Base-by-base conservation (phyloP, 2,888 invertebrate species). In the Mimumesa dahlbomi region DNA sequence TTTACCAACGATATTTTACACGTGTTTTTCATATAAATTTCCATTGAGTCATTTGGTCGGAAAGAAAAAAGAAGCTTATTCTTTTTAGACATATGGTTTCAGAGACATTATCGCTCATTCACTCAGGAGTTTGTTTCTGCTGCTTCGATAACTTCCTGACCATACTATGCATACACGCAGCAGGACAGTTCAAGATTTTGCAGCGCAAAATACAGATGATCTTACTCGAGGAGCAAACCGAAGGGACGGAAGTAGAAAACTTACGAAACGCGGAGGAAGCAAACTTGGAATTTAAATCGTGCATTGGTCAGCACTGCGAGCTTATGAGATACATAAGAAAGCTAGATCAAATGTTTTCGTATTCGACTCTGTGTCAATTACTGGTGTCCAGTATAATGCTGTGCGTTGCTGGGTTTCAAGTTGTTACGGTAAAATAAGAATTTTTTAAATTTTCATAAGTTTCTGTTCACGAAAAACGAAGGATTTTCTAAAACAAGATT, bases 171-270 rank as follows among this genome's bases (percentile, higher is more conserved):
- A 49, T 80, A 6, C 71, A 80, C 48, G 53, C 50, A 1, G 73
- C 73, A 5, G 82, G 78, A 1, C 82, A 82, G 45, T 83, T 83
- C 59, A 70, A 76, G 54, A 76, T 83, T 19, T 43, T 83, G 25
- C 73, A 76, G 40, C 69, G 70, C 21, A 66, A 50, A 52, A 43
- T 82, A 4, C 9, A 22, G 34, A 53, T 16, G 2, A 38, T 59
- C 5, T 19, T n/a, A n/a, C n/a, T 61, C 18, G 4, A 53, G 5
- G 31, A 25, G 25, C 4, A 25, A 25, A 7, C 25, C 7, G 4
- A 7, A 25, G 3, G 25, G 25, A 25, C 7, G 4, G n/a, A n/a
- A n/a, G 25, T 25, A 25, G 4, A 7, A 7, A 5, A 25, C 7
- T 7, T 25, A 25, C 25, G 9, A 22, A 21, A 21, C 22, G 9